Evolutionary conservation across 2,113 vertebrate genomes (phyloP), one percentile per base, ranked within the genome.

Genomic region (Bambusicola thoracicus): DNA sequence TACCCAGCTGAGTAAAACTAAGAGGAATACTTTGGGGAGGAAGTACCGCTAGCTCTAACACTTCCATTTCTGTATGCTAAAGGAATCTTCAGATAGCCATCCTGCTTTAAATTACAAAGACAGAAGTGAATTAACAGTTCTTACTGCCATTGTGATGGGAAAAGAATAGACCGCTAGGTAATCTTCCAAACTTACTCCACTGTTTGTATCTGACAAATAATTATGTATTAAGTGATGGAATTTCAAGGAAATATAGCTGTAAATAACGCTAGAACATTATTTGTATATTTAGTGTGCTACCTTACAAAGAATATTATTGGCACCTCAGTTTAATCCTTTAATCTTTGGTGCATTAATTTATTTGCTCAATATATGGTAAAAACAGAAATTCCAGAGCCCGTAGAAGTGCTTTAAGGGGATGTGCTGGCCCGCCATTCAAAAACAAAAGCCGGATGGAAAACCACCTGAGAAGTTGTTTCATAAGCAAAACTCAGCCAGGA

Each of bases 271-370:
- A 75, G 80, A 75, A 56, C 6, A 4, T 86, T 63, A 86, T 91
- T 88, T 96, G 85, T 96, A 90, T 96, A 95, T 95, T 91, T 90
- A 84, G 80, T 18, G 51, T 68, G 43, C 78, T 84, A 83, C 27
- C 30, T 76, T 81, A 43, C 10, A 34, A 61, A 41, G 22, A 92
- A 1, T 95, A 88, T 91, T 87, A 11, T 63, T 5, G 32, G 95
- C 94, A 95, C 92, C 87, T 90, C 38, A 43, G 62, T 78, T 80
- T 46, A 34, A 78, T 40, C 82, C 85, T 86, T 8, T 41, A 36
- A 75, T 48, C 82, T 87, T 86, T 8, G 91, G 85, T 95, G 90
- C 30, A 2, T 66, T 91, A 95, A 97, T 95, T 95, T 97, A 94
- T 96, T 94, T 92, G 69, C 53, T 69, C 61, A 56, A 13, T n/a